Conservation (phyloP, 2,888 invertebrate genomes). For the Phytoseiulus persimilis region DNA sequence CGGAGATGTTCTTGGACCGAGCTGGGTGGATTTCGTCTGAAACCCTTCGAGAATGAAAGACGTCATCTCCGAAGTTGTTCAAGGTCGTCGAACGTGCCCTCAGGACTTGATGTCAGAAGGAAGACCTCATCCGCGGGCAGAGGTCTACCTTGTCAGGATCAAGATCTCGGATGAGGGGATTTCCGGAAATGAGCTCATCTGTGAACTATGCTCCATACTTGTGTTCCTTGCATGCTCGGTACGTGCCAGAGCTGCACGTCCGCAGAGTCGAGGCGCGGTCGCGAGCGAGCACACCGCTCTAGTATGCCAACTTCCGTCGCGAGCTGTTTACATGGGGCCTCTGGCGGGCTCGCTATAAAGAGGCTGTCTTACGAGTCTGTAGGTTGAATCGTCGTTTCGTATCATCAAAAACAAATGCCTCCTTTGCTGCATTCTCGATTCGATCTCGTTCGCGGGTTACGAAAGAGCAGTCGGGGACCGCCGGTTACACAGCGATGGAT, state of each 20-base stretch:
- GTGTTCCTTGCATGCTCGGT: not conserved
- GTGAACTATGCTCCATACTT: not conserved
- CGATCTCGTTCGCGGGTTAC: not conserved
- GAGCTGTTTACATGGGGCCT: constrained; percentile 5
- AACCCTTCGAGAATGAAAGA: not conserved
- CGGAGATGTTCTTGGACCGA: no score
- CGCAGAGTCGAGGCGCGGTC: not conserved
- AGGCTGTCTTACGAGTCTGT: not conserved
- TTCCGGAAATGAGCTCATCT: not conserved
- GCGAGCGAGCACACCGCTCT: not conserved
- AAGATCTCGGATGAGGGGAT: not conserved
- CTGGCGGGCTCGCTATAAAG: not conserved
- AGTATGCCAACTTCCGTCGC: not conserved
- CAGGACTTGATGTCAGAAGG: not conserved
- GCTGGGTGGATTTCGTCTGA: not conserved
- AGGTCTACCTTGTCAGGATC: not conserved
- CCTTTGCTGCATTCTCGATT: not conserved
- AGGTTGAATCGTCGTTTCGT: not conserved
- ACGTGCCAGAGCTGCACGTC: not conserved
- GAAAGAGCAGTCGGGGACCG: not conserved
- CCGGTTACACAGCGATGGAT: not conserved
- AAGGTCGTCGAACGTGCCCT: not conserved
- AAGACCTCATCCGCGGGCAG: not conserved
- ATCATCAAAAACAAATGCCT: not conserved
- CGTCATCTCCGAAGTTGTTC: not conserved